These are phyloP conservation scores for Hyposoter dolosus DNA, from an alignment of 2,888 invertebrate species.

Conservation along the genomic window DNA sequence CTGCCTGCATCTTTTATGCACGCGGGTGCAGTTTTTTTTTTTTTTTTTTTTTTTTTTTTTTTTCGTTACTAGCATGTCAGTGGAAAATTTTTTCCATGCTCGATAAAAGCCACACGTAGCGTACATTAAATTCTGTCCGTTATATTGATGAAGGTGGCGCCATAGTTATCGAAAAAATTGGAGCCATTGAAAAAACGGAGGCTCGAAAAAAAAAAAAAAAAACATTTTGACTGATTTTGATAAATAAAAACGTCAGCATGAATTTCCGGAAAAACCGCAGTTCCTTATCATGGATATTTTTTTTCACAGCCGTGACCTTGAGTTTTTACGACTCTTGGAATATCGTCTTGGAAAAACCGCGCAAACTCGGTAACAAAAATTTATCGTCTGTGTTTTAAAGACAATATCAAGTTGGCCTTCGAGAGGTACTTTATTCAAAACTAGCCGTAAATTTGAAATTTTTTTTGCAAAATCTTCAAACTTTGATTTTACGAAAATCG, in stretches of 20 bases:
- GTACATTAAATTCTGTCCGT: not conserved
- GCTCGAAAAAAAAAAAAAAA: not conserved
- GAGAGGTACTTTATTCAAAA: not conserved
- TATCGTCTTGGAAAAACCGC: not conserved
- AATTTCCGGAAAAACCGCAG: not conserved
- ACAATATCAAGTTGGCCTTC: not conserved
- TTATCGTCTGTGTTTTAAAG: not conserved
- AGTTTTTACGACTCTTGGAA: not conserved
- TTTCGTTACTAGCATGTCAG: slow-evolving; percentile 15
- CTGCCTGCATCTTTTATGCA: slow-evolving; percentile 43
- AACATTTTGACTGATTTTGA: not conserved
- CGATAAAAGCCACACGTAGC: slow-evolving; percentile 3
- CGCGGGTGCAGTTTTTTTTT: slow-evolving; percentile 50
- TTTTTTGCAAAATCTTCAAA: too few species aligned
- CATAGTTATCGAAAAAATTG: not conserved
- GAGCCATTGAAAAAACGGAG: too few species aligned
- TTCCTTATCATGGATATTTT: not conserved
- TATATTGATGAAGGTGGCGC: not conserved
- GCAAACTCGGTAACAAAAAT: not conserved
- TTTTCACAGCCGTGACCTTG: not conserved
- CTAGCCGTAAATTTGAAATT: too few species aligned
- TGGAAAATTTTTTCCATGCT: slow-evolving; percentile 21
- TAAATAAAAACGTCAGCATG: not conserved
- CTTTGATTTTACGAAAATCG: too few species aligned
- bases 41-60: slow-evolving; percentile 48